Percentiles rank a stretch among this genome's conserved stretches.
Evolutionary conservation across 2,888 invertebrate species (phyloP).

Genomic region (Lutraria lutraria): DNA sequence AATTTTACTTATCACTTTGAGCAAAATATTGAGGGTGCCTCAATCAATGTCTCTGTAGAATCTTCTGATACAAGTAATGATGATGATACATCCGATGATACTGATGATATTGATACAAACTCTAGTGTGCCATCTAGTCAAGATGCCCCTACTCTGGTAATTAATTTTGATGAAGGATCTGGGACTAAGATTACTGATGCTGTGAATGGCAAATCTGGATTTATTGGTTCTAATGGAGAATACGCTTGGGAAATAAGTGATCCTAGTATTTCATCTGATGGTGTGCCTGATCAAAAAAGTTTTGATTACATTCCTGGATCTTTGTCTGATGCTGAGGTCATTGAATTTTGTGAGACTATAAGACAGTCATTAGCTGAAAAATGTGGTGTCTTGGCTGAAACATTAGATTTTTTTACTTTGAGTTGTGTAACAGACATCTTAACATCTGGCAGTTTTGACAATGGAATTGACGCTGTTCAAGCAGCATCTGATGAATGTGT

Average conservation of each 20-base stretch:
- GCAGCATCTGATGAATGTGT: constrained; percentile 69
- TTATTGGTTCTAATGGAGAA: constrained; percentile 22
- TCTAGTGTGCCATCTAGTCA: background rate
- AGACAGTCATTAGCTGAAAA: background rate
- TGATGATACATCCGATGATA: constrained; percentile 12
- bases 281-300: constrained; percentile 28
- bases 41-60: background rate
- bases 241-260: constrained; percentile 46
- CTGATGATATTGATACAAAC: background rate
- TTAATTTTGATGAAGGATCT: constrained; percentile 59
- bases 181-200: constrained; percentile 42
- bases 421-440: constrained; percentile 69
- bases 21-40: background rate
- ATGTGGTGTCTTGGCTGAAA: constrained; percentile 28
- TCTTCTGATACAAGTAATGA: background rate
- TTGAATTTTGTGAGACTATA: constrained; percentile 35
- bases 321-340: background rate
- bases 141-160: constrained; percentile 1
- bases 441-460: constrained; percentile 46
- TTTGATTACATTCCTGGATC: background rate
- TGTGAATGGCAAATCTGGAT: constrained; percentile 37
- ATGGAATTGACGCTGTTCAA: constrained; percentile 44
- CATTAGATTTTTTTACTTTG: constrained; percentile 59
- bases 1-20: constrained; percentile 25
- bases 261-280: constrained; percentile 33